Base-by-base conservation (phyloP, 2,888 invertebrate species). In the Acleris literana region DNA sequence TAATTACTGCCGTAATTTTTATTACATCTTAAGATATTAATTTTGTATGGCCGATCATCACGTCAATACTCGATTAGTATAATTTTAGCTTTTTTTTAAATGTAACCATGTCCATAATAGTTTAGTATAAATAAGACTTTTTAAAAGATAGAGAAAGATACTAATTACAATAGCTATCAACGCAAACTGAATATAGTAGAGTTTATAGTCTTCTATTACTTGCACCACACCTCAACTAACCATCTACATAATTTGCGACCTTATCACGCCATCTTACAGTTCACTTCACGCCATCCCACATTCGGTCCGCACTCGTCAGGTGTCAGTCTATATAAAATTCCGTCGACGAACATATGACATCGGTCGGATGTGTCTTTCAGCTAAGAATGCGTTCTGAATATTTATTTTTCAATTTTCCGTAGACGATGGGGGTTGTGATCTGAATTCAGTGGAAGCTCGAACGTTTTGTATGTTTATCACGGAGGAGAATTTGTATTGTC, bases 381-480 rank as follows among this genome's bases (percentile, higher is more conserved):
- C 61, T 68, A 55, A 58, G 65, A 68, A 67, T 79, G 78, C 79
- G 83, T 72, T 66, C 75, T 72, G 86, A 84, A 87, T 88, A 84
- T 82, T 84, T 86, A 86, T 82, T 84, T 86, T 86, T 85, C 86
- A 86, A 86, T 86, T 86, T 84, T 75, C 81, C 77, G 33, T 54
- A 54, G 62, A 63, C 63, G 60, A 57, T 56, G 56, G 75, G 71
- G 75, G 71, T 70, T 76, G 77, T 74, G 81, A 76, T 75, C 69
- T 62, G 78, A 83, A 79, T 82, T 77, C 72, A 74, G 75, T 74
- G 74, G 69, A 64, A 62, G 66, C 58, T 59, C 69, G 70, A 68
- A 66, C 51, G 48, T 46, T 66, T 57, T 62, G 52, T 62, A 66
- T 66, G 57, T 66, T 53, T 48, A 17, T 52, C 66, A 66, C 66